Percentiles rank a stretch among this genome's conserved stretches.
Conservation (phyloP, 2,113 vertebrate genomes). For the Oceanites oceanicus region DNA sequence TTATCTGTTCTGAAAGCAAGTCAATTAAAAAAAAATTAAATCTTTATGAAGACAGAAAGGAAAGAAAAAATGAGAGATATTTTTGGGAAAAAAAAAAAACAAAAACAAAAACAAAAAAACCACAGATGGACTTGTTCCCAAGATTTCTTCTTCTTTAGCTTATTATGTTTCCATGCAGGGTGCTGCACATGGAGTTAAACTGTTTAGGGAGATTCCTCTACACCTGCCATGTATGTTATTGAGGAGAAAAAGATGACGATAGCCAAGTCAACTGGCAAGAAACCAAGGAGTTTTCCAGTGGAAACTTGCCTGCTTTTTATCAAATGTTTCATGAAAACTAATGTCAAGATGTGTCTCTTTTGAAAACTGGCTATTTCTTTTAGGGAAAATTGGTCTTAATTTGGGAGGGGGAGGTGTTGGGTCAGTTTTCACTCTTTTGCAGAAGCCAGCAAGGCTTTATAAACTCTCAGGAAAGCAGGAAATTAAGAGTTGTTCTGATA, state of each 20-base stretch:
- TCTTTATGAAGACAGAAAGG: neutral
- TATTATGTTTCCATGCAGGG: neutral
- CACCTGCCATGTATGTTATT: neutral
- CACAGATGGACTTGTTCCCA: neutral
- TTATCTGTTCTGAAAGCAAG: neutral
- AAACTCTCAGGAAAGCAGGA: neutral
- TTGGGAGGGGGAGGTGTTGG: neutral
- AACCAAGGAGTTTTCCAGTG: neutral
- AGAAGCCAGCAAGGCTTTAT: neutral
- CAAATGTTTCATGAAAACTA: neutral
- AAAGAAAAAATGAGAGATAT: neutral
- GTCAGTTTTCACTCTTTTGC: neutral
- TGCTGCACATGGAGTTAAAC: neutral
- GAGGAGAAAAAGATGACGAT: neutral
- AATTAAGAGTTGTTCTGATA: neutral
- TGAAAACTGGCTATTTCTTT: neutral
- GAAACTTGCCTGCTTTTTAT: neutral
- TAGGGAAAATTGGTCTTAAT: neutral
- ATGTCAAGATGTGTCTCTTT: neutral
- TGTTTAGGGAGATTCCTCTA: neutral
- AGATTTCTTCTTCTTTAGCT: neutral
- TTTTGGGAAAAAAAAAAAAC: neutral
- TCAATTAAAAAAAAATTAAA: neutral
- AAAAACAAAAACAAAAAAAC: too few relatives aligned
- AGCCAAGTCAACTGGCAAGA: neutral